A percentile compares a stretch with the other conserved stretches of the same genome.
Evolutionary conservation across 2,888 invertebrate species (phyloP).

Genomic region (Operophtera brumata): DNA sequence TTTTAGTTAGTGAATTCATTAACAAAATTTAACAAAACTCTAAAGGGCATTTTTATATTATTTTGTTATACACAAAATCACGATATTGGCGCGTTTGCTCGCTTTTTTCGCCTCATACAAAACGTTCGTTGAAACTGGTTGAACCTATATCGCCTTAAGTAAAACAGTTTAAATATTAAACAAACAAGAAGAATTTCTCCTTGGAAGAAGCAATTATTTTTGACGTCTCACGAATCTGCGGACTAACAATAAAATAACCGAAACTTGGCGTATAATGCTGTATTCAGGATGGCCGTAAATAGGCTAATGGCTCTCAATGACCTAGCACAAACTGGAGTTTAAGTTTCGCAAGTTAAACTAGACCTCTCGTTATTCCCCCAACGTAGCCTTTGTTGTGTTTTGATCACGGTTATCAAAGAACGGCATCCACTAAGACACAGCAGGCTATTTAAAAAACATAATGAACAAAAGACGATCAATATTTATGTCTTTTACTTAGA

Average conservation of each 20-base stretch:
- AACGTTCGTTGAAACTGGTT: too few species aligned
- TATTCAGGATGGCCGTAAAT: conserved; percentile 31
- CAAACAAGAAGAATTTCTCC: conserved; percentile 17
- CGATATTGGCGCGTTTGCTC: too few species aligned
- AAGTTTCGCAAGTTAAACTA: conserved; percentile 53
- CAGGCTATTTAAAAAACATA: too few species aligned
- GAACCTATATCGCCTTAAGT: too few species aligned
- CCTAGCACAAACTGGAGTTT: conserved; percentile 65
- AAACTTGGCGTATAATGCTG: conserved; percentile 59
- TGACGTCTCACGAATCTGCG: conserved; percentile 46
- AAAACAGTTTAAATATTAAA: conserved; percentile 21
- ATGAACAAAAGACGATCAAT: too few species aligned
- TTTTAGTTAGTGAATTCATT: too few species aligned
- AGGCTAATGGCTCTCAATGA: conserved; percentile 68
- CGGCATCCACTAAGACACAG: not conserved
- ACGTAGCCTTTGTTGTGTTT: conserved; percentile 35
- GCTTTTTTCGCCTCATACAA: too few species aligned
- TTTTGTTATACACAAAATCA: too few species aligned
- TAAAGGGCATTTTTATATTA: too few species aligned
- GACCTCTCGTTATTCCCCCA: conserved; percentile 51
- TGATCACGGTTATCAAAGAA: conserved; percentile 40
- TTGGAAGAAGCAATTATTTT: conserved; percentile 52
- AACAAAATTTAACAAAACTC: too few species aligned
- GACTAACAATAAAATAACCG: conserved; percentile 62
- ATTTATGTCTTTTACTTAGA: too few species aligned